These are phyloP conservation scores for Coluber constrictor DNA, from an alignment of 2,797 vertebrate genomes.

Conservation along the genomic window DNA sequence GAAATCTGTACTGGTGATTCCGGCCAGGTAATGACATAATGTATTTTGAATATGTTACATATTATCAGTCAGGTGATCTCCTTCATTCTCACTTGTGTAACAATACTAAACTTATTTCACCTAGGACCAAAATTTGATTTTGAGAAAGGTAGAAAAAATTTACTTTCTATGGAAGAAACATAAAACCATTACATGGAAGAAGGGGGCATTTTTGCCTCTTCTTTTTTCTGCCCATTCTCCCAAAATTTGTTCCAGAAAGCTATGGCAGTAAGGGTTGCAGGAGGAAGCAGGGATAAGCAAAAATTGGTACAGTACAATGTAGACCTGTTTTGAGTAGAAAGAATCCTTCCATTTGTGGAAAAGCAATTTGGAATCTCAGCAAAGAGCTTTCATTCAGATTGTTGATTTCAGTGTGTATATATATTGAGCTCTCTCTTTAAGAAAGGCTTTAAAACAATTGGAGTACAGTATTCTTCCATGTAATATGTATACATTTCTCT, in stretches of 20 bases:
- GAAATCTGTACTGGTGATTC: slow-evolving; percentile 95
- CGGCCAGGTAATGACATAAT: slow-evolving; percentile 80
- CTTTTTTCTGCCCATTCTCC: background rate
- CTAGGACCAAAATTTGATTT: background rate
- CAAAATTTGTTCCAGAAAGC: background rate
- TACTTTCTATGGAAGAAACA: background rate
- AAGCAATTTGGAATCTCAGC: background rate
- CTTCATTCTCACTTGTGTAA: background rate
- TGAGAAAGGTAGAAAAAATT: background rate
- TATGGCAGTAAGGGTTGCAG: background rate
- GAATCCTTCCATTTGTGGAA: background rate
- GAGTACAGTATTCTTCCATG: background rate
- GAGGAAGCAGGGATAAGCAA: background rate
- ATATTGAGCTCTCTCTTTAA: background rate
- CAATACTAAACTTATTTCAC: background rate
- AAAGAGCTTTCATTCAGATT: background rate
- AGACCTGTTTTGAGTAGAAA: background rate
- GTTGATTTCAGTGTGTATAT: background rate
- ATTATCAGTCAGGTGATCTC: background rate
- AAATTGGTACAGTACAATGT: background rate
- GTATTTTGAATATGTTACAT: background rate
- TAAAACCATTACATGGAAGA: background rate
- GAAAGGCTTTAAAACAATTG: background rate
- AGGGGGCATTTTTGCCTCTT: background rate
- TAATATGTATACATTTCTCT: background rate